A percentile compares a stretch with the other conserved stretches of the same genome.
Evolutionary conservation across 2,113 vertebrate genomes (phyloP).

Genomic region (Heteronetta atricapilla): DNA sequence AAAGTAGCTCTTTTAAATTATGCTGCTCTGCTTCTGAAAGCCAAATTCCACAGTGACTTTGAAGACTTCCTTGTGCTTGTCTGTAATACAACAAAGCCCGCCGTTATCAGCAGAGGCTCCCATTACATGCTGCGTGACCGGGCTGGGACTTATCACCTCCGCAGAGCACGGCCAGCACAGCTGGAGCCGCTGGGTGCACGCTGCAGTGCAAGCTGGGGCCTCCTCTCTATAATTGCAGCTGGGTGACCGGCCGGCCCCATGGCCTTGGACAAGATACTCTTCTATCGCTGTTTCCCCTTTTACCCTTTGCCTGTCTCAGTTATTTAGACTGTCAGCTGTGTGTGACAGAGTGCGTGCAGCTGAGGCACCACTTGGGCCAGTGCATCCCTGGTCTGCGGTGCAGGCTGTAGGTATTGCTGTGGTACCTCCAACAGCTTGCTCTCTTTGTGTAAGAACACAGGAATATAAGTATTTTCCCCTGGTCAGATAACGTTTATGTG

Average conservation of each 20-base stretch:
- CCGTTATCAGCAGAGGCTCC: neutral
- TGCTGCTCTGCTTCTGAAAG: conserved; percentile 2
- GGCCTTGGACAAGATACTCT: neutral
- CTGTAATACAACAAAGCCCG: neutral
- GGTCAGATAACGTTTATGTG: neutral
- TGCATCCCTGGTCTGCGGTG: neutral
- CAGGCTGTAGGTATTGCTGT: rapidly evolving
- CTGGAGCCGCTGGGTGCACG: neutral
- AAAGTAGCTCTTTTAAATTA: conserved; percentile 35
- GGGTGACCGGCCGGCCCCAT: neutral
- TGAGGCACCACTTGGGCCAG: rapidly evolving
- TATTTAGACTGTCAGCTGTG: neutral
- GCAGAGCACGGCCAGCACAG: neutral
- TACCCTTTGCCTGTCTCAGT: conserved; percentile 5
- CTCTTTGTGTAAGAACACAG: neutral
- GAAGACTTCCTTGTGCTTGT: neutral
- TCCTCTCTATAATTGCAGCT: neutral
- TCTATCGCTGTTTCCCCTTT: conserved; percentile 1
- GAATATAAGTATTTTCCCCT: neutral
- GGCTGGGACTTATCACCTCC: neutral
- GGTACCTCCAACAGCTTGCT: neutral
- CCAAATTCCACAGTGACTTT: conserved; percentile 13
- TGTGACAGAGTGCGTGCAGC: neutral
- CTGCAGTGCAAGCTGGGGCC: neutral
- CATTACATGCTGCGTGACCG: neutral